Base-by-base conservation (phyloP, 2,888 invertebrate genomes). In the Andrena flavipes region DNA sequence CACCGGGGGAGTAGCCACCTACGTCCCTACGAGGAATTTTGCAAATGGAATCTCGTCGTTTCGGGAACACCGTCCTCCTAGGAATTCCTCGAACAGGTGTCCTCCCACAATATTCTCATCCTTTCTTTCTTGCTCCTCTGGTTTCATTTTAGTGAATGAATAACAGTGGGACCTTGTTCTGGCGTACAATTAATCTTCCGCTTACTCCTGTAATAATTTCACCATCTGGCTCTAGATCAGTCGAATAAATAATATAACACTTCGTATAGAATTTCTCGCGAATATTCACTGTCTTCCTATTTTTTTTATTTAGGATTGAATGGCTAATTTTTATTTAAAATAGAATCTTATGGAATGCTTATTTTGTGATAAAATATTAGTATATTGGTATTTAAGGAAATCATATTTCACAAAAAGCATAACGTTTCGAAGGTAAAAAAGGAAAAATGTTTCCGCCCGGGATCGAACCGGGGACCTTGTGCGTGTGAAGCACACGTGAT, bases 401-500 rank as follows among this genome's bases (percentile, higher is more conserved):
- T 54, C 20, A 54, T 13, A 26, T 56, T 26, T 56, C 4, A 4
- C 2, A 20, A 20, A 20, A 6, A 16, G 13, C 1, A 26, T 3
- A 10, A 26, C 26, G 3, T 59, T 29, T 60, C n/a, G n/a, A 8
- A 33, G 48, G 2, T 20, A 56, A 80, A 88, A 80, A 80, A 75
- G 69, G 86, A 93, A 94, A 94, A 75, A 90, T 96, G 96, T 96
- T 97, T 96, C 96, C 96, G 97, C 96, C 96, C 96, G 96, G 97
- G 96, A 96, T 97, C 96, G 96, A 97, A 97, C 97, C 96, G 96
- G 97, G 97, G 97, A 96, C 97, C 87, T 87, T 85, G 96, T 96
- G 96, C 96, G 96, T 96, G 96, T 96, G 96, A 96, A 96, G 96
- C 96, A 96, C 96, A 96, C 96, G 96, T 96, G 96, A 96, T 96